Evolutionary conservation across 2,797 vertebrate genomes (phyloP).

Genomic region (Bradypodion pumilum): DNA sequence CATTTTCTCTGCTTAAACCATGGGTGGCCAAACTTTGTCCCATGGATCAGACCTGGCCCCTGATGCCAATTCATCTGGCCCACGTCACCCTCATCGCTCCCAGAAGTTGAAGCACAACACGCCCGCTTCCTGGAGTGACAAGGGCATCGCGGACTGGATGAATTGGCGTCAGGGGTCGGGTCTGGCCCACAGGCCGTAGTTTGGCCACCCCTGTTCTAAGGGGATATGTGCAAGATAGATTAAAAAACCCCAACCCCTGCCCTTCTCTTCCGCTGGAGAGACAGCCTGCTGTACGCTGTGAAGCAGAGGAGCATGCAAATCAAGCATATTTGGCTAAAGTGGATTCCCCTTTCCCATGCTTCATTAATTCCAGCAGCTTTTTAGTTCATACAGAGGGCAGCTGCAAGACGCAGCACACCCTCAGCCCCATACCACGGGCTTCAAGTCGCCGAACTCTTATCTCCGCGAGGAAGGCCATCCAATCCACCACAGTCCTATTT

Average conservation of each 20-base stretch:
- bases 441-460: conserved; percentile 24
- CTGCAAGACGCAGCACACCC: conserved; percentile 56
- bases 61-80: no score
- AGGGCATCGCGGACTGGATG: no score
- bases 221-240: conserved; percentile 35
- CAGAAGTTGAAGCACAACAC: no score
- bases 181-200: no score
- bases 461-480: conserved; percentile 17
- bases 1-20: no score
- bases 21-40: no score
- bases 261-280: conserved; percentile 18
- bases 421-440: conserved; percentile 23
- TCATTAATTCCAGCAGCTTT: conserved; percentile 55
- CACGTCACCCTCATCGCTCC: no score
- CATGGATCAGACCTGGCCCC: no score
- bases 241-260: neutral
- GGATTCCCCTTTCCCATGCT: conserved; percentile 48
- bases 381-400: conserved; percentile 54
- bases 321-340: conserved; percentile 56
- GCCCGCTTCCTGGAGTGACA: no score
- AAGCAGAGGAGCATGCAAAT: conserved; percentile 44
- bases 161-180: no score
- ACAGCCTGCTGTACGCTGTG: conserved; percentile 48
- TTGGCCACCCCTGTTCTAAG: no score
- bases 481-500: neutral